Evolutionary conservation across 2,113 vertebrate species (phyloP).

Genomic region (Saguinus midas): DNA sequence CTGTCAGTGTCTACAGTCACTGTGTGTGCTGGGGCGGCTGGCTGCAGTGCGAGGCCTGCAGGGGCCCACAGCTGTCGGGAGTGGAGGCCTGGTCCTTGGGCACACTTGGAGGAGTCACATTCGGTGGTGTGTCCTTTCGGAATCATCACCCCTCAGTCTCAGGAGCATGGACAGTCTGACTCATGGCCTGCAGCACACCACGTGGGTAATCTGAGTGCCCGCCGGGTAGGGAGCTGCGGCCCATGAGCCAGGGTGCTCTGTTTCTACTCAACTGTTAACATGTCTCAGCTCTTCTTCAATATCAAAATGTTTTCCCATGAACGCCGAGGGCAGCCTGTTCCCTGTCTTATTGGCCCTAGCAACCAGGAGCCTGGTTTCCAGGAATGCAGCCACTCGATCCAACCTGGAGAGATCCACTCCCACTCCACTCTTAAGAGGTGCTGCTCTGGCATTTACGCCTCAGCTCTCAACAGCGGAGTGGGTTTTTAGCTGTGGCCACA

Average conservation of each 20-base stretch:
- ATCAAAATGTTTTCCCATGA: slow-evolving; percentile 58
- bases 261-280: slow-evolving; percentile 40
- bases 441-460: slow-evolving; percentile 60
- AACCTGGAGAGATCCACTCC: slow-evolving; percentile 76
- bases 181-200: not conserved
- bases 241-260: slow-evolving; percentile 14
- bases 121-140: not conserved
- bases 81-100: not conserved
- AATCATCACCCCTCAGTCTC: slow-evolving; percentile 38
- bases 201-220: slow-evolving; percentile 57
- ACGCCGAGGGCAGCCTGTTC: not conserved
- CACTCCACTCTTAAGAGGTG: not conserved
- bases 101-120: slow-evolving; percentile 40
- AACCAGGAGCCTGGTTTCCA: slow-evolving; percentile 76
- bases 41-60: not conserved
- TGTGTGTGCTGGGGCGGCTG: not conserved
- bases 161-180: not conserved
- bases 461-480: slow-evolving; percentile 51
- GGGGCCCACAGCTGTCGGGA: not conserved
- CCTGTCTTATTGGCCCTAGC: slow-evolving; percentile 70
- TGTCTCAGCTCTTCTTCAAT: slow-evolving; percentile 29
- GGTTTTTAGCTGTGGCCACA: slow-evolving; percentile 58
- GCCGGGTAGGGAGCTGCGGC: not conserved
- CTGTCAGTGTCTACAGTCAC: not conserved
- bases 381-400: slow-evolving; percentile 79